Percentiles rank a stretch among this genome's conserved stretches.
Conservation (phyloP, 2,888 invertebrate species). For the Cryptocephalus moraei region DNA sequence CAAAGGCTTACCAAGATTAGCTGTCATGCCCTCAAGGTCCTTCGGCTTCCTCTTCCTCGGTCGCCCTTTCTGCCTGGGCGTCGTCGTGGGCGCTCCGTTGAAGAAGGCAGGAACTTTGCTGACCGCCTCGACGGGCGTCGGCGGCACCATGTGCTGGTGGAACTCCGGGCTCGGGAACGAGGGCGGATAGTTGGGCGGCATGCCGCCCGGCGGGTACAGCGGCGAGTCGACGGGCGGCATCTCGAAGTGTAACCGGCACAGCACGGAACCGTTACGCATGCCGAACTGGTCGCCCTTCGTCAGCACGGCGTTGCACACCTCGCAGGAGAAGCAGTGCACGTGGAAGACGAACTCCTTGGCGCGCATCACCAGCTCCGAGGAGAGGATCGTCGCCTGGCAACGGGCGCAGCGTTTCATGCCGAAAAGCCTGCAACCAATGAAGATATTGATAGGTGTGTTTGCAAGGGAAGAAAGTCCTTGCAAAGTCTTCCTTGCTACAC, state of each 20-base stretch:
- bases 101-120: conserved; percentile 44
- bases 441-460: background rate
- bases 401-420: conserved; percentile 81
- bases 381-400: conserved; percentile 79
- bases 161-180: conserved; percentile 34
- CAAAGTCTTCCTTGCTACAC: too few species aligned
- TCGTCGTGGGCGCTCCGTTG: conserved; percentile 50
- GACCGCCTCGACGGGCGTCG: conserved; percentile 41
- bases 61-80: conserved; percentile 82
- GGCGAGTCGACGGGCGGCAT: conserved; percentile 31
- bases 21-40: conserved; percentile 58
- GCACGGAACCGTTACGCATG: conserved; percentile 77
- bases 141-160: conserved; percentile 37
- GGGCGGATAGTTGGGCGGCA: conserved; percentile 45
- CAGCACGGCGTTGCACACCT: conserved; percentile 74
- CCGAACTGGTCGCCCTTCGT: conserved; percentile 94
- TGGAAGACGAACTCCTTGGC: conserved; percentile 89
- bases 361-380: conserved; percentile 90
- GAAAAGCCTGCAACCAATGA: conserved; percentile 64
- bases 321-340: conserved; percentile 89
- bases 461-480: too few species aligned
- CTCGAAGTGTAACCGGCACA: conserved; percentile 71
- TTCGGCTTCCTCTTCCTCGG: conserved; percentile 72
- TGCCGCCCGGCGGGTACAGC: conserved; percentile 38
- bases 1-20: conserved; percentile 15